Evolutionary conservation across 2,113 vertebrate species (phyloP), one percentile per base, ranked within the genome.

Genomic region (Rhodinocichla rosea): DNA sequence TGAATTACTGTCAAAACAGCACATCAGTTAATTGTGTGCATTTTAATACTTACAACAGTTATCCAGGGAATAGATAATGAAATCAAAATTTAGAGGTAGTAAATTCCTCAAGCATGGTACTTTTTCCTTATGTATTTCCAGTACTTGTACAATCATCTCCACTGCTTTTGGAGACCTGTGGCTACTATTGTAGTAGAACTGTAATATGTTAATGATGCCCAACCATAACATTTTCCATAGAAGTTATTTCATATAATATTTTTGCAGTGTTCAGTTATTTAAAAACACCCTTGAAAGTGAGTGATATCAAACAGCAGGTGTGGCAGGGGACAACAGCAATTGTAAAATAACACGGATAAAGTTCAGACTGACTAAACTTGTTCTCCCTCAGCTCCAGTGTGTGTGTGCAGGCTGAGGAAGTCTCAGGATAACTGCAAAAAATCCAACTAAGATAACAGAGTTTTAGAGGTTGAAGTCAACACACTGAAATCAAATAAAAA

Each of bases 371-470:
- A 39, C 37, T 39, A 21, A 76, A 55, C 50, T 57, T 70, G 13
- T 62, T 91, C 24, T 85, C 9, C 18, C 7, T 82, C 40, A 45
- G 27, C 33, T 84, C 24, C 10, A 4, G 10, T 74, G 22, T 65
- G 35, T 56, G 14, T 42, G 16, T 0, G 0, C 24, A 65, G 27
- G 42, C 42, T 40, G 35, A 59, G 8, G 6, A 50, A 15, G 15
- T 65, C n/a, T 63, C 37, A 59, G 32, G 37, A 76, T 10, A 53
- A 40, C 2, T 18, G 21, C 47, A 32, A 40, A 56, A 82, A 87
- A 49, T 71, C 26, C 14, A 39, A 6, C 35, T 35, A 40, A 47
- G 27, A 24, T 68, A 27, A 19, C n/a, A 13, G 3, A 45, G 6
- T 87, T 91, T 67, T 86, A 45, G 42, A 79, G 32, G 5, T 40